These are phyloP conservation scores for Protaetia brevitarsis DNA, from an alignment of 1,140 invertebrate species.

Conservation along the genomic window DNA sequence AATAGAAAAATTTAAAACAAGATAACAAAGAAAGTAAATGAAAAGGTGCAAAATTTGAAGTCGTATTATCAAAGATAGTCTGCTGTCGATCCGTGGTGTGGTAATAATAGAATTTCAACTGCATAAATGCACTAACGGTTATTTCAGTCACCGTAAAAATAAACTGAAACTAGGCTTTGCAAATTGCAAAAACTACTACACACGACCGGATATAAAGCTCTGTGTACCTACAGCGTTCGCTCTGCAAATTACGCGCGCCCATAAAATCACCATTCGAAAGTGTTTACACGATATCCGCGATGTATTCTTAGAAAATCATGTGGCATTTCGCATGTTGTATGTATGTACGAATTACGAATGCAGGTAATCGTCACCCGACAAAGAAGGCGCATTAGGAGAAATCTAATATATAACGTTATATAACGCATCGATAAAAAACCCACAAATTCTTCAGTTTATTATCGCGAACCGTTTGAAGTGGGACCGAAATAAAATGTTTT, in stretches of 20 bases:
- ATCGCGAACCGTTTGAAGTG: not conserved
- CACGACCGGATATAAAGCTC: not conserved
- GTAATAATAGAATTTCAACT: too few species aligned
- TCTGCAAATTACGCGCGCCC: not conserved
- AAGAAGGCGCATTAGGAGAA: not conserved
- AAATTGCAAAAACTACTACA: not conserved
- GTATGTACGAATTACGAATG: too few species aligned
- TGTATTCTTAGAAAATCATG: slow-evolving; percentile 1
- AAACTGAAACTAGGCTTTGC: not conserved
- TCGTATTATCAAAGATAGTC: too few species aligned
- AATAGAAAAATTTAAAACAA: too few species aligned
- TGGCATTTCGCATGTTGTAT: not conserved
- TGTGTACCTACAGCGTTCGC: not conserved
- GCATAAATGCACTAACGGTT: too few species aligned
- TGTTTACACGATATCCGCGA: not conserved
- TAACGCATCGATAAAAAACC: slow-evolving; percentile 11
- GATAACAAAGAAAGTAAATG: too few species aligned
- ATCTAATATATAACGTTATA: not conserved
- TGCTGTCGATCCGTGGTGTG: too few species aligned
- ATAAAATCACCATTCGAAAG: not conserved
- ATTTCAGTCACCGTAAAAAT: not conserved
- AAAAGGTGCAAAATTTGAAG: too few species aligned
- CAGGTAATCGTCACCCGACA: not conserved
- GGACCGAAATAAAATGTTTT: slow-evolving; percentile 10
- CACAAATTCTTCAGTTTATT: slow-evolving; percentile 12